Percentiles rank a stretch among this genome's conserved stretches.
These are phyloP conservation scores for Indri indri DNA, from an alignment of 2,113 vertebrate genomes.

Conservation along the genomic window DNA sequence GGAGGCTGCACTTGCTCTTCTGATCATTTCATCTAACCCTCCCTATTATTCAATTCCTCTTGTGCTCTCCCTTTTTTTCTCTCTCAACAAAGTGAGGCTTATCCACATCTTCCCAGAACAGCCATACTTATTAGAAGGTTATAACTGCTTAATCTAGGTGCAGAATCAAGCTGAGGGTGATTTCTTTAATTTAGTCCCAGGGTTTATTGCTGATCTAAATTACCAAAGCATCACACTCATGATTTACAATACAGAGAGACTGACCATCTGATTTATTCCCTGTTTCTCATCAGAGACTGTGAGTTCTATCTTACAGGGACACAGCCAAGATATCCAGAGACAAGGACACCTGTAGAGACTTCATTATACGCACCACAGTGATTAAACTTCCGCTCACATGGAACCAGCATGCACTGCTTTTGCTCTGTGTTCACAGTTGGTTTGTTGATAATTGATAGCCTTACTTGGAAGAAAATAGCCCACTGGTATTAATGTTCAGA, in stretches of 20 bases:
- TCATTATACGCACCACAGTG: neutral
- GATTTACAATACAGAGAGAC: slow-evolving; percentile 56
- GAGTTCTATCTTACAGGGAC: slow-evolving; percentile 45
- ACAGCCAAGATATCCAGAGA: slow-evolving; percentile 15
- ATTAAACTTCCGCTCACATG: slow-evolving; percentile 29
- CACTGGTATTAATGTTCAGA: neutral
- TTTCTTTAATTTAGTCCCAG: slow-evolving; percentile 47
- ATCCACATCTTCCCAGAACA: neutral
- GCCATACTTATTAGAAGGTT: slow-evolving; percentile 51
- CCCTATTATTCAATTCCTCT: neutral
- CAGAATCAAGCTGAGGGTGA: slow-evolving; percentile 32
- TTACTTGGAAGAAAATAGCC: neutral
- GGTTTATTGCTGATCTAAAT: slow-evolving; percentile 68
- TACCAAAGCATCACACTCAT: slow-evolving; percentile 18
- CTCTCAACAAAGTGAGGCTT: neutral
- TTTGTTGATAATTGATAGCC: neutral
- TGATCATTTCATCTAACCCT: neutral
- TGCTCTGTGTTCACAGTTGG: neutral
- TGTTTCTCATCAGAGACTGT: slow-evolving; percentile 6
- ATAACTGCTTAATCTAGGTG: slow-evolving; percentile 39
- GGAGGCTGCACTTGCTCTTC: neutral
- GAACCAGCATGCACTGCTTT: neutral
- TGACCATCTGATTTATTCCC: slow-evolving; percentile 63
- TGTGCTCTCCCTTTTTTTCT: neutral
- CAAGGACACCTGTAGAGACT: slow-evolving; percentile 18